phyloP scores from a whole-genome alignment of 2,113 vertebrate species.

The Piaya cayana region DNA sequence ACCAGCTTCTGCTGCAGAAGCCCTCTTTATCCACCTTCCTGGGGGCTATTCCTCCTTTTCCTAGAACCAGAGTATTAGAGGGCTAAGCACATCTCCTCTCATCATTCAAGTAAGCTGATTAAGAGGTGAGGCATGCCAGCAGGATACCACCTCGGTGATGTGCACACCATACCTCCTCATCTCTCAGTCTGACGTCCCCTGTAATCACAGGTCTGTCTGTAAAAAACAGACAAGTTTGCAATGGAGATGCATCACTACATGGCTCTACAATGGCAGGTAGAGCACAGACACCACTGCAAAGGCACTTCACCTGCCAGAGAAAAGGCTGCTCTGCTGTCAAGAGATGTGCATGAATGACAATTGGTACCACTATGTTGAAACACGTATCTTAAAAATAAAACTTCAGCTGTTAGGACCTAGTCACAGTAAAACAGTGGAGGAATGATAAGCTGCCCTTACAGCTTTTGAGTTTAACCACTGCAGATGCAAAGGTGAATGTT shows the following conservation, averaged over 20 bases:
- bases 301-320: not conserved
- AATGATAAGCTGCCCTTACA: not conserved
- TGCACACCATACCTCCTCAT: not conserved
- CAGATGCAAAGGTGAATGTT: not conserved
- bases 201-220: not conserved
- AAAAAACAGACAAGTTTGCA: not conserved
- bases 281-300: not conserved
- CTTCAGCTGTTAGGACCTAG: not conserved
- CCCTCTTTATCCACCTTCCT: not conserved
- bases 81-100: not conserved
- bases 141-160: not conserved
- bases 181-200: not conserved
- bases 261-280: not conserved
- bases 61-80: not conserved
- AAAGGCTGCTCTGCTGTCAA: not conserved
- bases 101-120: not conserved
- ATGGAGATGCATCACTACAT: not conserved
- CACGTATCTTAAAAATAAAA: not conserved
- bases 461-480: not conserved
- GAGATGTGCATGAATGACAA: not conserved
- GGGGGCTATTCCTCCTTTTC: not conserved
- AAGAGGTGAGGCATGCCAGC: not conserved
- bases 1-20: not conserved
- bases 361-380: not conserved
- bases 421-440: not conserved